Evolutionary conservation across 1,140 invertebrate species (phyloP).

Genomic region (Holcopasites calliopsidis): DNA sequence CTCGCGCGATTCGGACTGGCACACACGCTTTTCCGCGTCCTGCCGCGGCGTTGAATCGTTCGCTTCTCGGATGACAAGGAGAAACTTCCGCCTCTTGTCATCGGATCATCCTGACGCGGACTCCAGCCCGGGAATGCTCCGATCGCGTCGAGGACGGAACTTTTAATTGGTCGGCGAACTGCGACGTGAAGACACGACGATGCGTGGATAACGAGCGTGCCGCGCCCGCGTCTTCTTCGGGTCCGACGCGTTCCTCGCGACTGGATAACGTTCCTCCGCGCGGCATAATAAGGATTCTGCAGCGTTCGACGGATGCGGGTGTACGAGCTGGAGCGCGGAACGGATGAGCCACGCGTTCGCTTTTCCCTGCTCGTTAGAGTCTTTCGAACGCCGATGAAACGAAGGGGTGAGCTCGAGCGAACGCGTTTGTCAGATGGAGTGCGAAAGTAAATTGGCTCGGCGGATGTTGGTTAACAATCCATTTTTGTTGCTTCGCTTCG

Average conservation of each 20-base stretch:
- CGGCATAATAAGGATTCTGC: neutral
- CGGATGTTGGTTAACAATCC: too few relatives aligned
- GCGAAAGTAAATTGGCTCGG: too few relatives aligned
- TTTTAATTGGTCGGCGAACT: constrained; percentile 31
- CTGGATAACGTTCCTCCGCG: neutral
- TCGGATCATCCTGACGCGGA: constrained; percentile 8
- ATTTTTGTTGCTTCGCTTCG: too few relatives aligned
- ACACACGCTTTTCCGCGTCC: neutral
- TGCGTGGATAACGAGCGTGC: constrained; percentile 32
- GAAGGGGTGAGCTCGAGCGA: too few relatives aligned
- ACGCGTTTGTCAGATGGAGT: too few relatives aligned
- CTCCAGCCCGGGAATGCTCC: neutral
- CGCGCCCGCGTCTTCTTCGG: neutral
- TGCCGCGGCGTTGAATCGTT: neutral
- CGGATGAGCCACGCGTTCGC: neutral
- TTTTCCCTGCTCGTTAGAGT: neutral
- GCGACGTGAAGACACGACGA: constrained; percentile 10
- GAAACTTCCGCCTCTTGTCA: constrained; percentile 26
- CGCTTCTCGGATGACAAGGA: constrained; percentile 9
- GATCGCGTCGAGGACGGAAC: constrained; percentile 17
- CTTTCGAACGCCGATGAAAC: neutral
- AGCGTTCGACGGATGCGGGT: too few relatives aligned
- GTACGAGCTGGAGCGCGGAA: neutral
- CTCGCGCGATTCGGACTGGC: neutral
- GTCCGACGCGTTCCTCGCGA: neutral